These are phyloP conservation scores for Drosophila grimshawi DNA, from an alignment of 1,140 invertebrate genomes.

Conservation along the genomic window DNA sequence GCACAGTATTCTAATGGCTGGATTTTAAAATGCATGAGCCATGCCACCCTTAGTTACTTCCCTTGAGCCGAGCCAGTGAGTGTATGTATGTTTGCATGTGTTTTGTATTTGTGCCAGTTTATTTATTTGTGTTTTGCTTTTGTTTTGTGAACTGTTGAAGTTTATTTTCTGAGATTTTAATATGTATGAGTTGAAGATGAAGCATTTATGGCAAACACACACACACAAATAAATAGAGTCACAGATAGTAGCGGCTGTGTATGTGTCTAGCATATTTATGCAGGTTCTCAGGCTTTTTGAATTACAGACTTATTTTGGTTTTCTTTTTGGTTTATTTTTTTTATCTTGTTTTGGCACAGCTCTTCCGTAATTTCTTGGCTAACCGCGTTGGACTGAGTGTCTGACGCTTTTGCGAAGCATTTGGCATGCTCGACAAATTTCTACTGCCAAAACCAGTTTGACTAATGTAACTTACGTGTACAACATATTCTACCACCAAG, in stretches of 20 bases:
- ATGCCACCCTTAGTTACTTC: conserved; percentile 10
- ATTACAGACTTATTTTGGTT: neutral
- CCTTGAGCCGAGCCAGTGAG: neutral
- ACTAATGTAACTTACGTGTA: conserved; percentile 79
- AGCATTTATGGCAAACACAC: conserved; percentile 62
- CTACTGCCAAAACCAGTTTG: conserved; percentile 63
- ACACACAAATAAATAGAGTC: conserved; percentile 7
- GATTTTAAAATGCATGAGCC: conserved; percentile 80
- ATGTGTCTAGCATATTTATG: conserved; percentile 76
- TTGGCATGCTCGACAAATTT: conserved; percentile 66
- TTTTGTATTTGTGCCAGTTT: conserved; percentile 32
- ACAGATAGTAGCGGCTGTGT: conserved; percentile 55
- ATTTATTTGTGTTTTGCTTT: conserved; percentile 52
- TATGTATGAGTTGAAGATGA: conserved; percentile 80
- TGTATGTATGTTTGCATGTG: conserved; percentile 17
- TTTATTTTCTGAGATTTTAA: conserved; percentile 81
- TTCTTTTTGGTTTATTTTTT: neutral
- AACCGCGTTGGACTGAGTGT: conserved; percentile 9
- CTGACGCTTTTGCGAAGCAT: conserved; percentile 26
- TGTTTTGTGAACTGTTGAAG: conserved; percentile 75
- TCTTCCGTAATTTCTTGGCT: conserved; percentile 60
- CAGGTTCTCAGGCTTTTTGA: conserved; percentile 12
- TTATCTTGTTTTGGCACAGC: conserved; percentile 17
- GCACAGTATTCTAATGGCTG: conserved; percentile 72
- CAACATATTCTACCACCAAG: conserved; percentile 22